Conservation (phyloP, 2,888 invertebrate species). For the Miltochrista miniata region DNA sequence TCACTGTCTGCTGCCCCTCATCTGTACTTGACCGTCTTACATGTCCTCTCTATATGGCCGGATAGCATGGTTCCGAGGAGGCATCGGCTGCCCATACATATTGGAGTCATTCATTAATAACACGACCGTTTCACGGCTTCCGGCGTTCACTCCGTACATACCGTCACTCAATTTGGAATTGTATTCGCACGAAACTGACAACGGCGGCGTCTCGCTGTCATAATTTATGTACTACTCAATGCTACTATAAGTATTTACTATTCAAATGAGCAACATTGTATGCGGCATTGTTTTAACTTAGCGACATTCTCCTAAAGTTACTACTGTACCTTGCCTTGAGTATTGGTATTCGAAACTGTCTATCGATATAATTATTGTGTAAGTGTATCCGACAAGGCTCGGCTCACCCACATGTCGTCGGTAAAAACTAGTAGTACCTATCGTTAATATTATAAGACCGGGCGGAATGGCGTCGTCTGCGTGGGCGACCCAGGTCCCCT, state of each 20-base stretch:
- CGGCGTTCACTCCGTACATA: slow-evolving; percentile 55
- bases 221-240: slow-evolving; percentile 42
- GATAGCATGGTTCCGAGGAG: slow-evolving; percentile 37
- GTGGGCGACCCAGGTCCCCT: slow-evolving; percentile 63
- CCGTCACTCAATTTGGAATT: slow-evolving; percentile 70
- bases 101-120: slow-evolving; percentile 72
- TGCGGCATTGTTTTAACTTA: slow-evolving; percentile 39
- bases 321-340: not conserved
- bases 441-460: slow-evolving; percentile 61
- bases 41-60: slow-evolving; percentile 40
- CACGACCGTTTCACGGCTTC: slow-evolving; percentile 73
- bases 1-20: slow-evolving; percentile 10
- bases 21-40: slow-evolving; percentile 1
- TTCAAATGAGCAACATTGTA: slow-evolving; percentile 38
- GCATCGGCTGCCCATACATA: slow-evolving; percentile 54
- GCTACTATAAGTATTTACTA: slow-evolving; percentile 41
- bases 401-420: slow-evolving; percentile 44
- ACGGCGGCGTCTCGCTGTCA: slow-evolving; percentile 30
- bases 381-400: slow-evolving; percentile 36
- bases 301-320: slow-evolving; percentile 13
- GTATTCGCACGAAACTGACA: slow-evolving; percentile 61
- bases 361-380: slow-evolving; percentile 9
- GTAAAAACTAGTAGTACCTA: slow-evolving; percentile 50
- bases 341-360: slow-evolving; percentile 23
- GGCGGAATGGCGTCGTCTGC: slow-evolving; percentile 47